These are phyloP conservation scores for Suncus etruscus DNA, from an alignment of 2,113 vertebrate genomes.

Conservation along the genomic window DNA sequence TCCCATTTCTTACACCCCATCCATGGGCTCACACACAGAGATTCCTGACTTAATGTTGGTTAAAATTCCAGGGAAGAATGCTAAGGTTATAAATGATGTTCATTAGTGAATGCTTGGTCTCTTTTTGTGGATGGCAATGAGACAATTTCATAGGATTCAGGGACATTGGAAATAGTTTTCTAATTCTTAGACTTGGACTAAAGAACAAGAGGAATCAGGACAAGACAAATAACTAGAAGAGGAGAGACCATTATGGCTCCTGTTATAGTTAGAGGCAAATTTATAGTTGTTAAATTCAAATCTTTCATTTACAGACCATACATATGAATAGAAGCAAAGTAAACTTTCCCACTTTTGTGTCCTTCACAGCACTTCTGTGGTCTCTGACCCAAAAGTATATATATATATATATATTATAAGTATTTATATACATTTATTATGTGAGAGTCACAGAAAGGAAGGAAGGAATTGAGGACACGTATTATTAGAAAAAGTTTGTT, in stretches of 20 bases:
- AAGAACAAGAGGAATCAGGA: background rate
- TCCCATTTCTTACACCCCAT: too few species aligned
- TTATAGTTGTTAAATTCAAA: background rate
- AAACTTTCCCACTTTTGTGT: background rate
- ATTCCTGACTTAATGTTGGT: background rate
- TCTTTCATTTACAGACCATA: background rate
- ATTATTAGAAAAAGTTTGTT: background rate
- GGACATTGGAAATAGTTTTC: background rate
- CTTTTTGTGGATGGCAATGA: background rate
- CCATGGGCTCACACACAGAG: too few species aligned
- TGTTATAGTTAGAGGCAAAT: background rate
- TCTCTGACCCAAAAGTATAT: too few species aligned
- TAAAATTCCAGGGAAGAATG: background rate
- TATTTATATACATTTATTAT: background rate
- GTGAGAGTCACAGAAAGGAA: background rate
- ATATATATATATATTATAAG: too few species aligned
- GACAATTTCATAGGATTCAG: background rate
- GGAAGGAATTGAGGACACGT: background rate
- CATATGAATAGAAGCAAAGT: too few species aligned
- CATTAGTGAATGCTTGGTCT: background rate
- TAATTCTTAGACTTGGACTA: background rate
- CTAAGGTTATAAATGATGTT: too few species aligned
- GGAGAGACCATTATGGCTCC: background rate
- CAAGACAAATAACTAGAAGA: background rate
- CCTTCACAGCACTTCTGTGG: background rate